Percentiles rank a stretch among this genome's conserved stretches.
phyloP scores from a whole-genome alignment of 2,113 vertebrate species.

The Oplegnathus fasciatus region DNA sequence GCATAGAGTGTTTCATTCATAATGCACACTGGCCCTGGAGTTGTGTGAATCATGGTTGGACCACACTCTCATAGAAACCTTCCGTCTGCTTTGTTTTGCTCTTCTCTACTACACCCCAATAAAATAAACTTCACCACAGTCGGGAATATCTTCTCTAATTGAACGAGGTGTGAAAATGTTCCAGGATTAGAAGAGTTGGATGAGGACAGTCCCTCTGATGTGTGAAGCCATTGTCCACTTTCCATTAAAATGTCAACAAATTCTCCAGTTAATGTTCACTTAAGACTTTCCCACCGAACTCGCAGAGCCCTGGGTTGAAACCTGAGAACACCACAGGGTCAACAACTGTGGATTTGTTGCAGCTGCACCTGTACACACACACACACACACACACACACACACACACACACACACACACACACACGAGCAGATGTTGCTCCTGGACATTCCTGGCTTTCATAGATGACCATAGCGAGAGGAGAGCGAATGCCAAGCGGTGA shows the following conservation, averaged over 20 bases:
- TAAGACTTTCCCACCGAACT: constrained; percentile 69
- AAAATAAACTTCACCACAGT: neutral
- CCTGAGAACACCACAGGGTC: constrained; percentile 58
- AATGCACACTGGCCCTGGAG: neutral
- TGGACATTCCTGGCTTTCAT: constrained; percentile 51
- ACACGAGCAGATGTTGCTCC: constrained; percentile 51
- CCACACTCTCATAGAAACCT: neutral
- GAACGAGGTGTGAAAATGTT: constrained; percentile 53
- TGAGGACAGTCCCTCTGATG: constrained; percentile 9
- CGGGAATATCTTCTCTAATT: constrained; percentile 18
- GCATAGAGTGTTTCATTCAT: neutral
- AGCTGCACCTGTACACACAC: constrained; percentile 63
- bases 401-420: constrained; percentile 20
- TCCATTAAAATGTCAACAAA: constrained; percentile 63
- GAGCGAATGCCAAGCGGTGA: constrained; percentile 43
- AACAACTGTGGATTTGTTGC: constrained; percentile 52
- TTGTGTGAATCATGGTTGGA: constrained; percentile 15
- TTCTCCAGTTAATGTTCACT: constrained; percentile 49
- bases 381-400: constrained; percentile 25
- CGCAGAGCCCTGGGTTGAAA: constrained; percentile 33
- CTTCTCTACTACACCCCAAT: no score
- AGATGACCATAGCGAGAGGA: constrained; percentile 35
- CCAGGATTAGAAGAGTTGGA: constrained; percentile 36
- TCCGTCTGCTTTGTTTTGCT: neutral
- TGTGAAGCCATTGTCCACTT: constrained; percentile 30